These are phyloP conservation scores for Drosophila funebris DNA, from an alignment of 1,140 invertebrate species.

Conservation along the genomic window DNA sequence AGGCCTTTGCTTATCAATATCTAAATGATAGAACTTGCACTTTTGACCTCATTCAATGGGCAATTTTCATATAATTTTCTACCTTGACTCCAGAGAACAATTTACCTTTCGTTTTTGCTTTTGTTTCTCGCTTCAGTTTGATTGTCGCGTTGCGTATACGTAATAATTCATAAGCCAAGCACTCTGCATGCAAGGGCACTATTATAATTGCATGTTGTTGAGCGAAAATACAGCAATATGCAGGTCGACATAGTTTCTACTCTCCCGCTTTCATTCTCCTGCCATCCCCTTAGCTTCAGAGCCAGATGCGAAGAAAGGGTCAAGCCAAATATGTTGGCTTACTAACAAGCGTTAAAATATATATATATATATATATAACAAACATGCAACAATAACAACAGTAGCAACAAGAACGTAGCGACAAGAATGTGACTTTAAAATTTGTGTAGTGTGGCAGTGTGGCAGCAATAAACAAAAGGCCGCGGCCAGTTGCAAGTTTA, in stretches of 20 bases:
- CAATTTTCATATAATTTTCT: background rate
- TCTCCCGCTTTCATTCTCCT: background rate
- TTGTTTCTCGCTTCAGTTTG: slow-evolving; percentile 24
- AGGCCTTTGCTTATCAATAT: background rate
- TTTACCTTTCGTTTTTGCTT: slow-evolving; percentile 16
- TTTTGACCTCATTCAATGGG: slow-evolving; percentile 4
- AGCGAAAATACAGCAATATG: slow-evolving; percentile 31
- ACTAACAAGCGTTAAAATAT: slow-evolving; percentile 5
- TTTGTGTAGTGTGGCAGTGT: slow-evolving; percentile 15
- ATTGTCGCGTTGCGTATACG: slow-evolving; percentile 72
- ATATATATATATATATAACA: background rate
- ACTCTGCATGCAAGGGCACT: slow-evolving; percentile 64
- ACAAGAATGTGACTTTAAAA: slow-evolving; percentile 36
- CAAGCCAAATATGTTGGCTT: slow-evolving; percentile 25
- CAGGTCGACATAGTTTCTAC: slow-evolving; percentile 1
- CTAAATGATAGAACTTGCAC: background rate
- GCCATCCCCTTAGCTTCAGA: background rate
- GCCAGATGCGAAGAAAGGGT: slow-evolving; percentile 28
- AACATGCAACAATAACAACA: slow-evolving; percentile 12
- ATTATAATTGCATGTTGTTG: slow-evolving; percentile 68
- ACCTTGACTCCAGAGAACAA: slow-evolving; percentile 3
- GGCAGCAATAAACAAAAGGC: slow-evolving; percentile 35
- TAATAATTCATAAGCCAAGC: slow-evolving; percentile 72
- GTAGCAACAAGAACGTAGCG: slow-evolving; percentile 5
- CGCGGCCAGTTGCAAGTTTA: slow-evolving; percentile 47